phyloP scores from a whole-genome alignment of 2,113 vertebrate genomes.

The Panthera leo region DNA sequence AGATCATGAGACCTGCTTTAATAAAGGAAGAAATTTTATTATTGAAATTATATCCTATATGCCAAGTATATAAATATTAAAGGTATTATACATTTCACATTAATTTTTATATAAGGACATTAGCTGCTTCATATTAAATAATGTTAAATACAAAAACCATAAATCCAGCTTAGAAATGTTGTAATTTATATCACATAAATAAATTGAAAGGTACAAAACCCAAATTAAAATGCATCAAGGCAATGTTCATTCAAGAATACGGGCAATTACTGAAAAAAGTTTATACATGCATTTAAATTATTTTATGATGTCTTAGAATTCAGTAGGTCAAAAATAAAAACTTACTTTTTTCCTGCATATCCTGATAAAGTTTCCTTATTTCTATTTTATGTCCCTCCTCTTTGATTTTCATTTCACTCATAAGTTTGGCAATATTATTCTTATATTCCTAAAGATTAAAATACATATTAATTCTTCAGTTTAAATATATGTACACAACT shows the following conservation, averaged over 20 bases:
- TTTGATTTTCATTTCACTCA: slow-evolving; percentile 83
- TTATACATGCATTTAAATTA: background rate
- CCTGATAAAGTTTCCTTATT: slow-evolving; percentile 76
- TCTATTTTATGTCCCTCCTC: slow-evolving; percentile 82
- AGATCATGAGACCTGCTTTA: background rate
- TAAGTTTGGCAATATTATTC: slow-evolving; percentile 81
- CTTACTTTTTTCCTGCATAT: slow-evolving; percentile 83
- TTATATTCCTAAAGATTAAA: slow-evolving; percentile 83
- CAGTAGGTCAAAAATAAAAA: slow-evolving; percentile 46
- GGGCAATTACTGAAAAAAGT: slow-evolving; percentile 25
- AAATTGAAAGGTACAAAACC: background rate
- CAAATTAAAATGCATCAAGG: slow-evolving; percentile 18
- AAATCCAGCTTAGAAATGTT: slow-evolving; percentile 21
- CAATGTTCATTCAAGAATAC: slow-evolving; percentile 31
- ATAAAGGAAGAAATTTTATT: background rate
- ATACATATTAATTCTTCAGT: background rate
- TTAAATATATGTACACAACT: background rate
- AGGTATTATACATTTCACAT: background rate
- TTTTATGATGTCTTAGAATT: slow-evolving; percentile 15
- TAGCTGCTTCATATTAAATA: slow-evolving; percentile 11
- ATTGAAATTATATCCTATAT: slow-evolving; percentile 38
- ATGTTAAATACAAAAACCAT: background rate
- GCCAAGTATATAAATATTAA: background rate
- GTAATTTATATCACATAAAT: slow-evolving; percentile 30
- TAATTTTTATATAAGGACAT: background rate